These are phyloP conservation scores for Drosophila pseudoananassae DNA, from an alignment of 1,140 invertebrate species.

Conservation along the genomic window DNA sequence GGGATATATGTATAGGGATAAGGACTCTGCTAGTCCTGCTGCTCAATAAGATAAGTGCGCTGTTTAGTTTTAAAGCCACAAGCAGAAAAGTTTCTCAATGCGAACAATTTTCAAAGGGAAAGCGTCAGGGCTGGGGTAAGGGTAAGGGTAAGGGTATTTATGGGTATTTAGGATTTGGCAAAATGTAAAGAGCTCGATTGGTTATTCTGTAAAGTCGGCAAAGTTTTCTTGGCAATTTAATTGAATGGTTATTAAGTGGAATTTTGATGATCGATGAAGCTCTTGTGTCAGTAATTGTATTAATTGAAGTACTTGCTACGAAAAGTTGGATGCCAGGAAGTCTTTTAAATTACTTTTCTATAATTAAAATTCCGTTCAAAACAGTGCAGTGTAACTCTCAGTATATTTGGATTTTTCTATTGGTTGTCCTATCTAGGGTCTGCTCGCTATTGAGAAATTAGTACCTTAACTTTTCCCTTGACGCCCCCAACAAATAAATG, in stretches of 20 bases:
- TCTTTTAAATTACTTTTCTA: not conserved
- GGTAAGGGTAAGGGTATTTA: slow-evolving; percentile 40
- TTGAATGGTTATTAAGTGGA: slow-evolving; percentile 42
- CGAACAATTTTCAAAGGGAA: slow-evolving; percentile 24
- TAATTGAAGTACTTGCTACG: not conserved
- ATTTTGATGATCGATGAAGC: slow-evolving; percentile 22
- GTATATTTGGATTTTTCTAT: not conserved
- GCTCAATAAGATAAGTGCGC: slow-evolving; percentile 78
- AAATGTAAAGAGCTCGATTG: slow-evolving; percentile 42
- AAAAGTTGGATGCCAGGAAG: not conserved
- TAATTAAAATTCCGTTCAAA: not conserved
- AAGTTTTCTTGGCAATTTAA: slow-evolving; percentile 28
- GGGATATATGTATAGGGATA: slow-evolving; percentile 14
- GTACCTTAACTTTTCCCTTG: slow-evolving; percentile 75
- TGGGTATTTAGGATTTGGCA: slow-evolving; percentile 40
- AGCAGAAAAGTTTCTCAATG: slow-evolving; percentile 63
- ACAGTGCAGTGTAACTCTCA: not conserved
- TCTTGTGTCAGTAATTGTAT: not conserved
- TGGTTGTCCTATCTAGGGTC: not conserved
- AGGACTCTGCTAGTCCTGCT: slow-evolving; percentile 45
- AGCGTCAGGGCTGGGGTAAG: slow-evolving; percentile 8
- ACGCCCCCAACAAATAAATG: slow-evolving; percentile 74
- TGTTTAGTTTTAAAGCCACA: slow-evolving; percentile 79
- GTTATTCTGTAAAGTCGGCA: slow-evolving; percentile 24
- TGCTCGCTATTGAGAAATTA: slow-evolving; percentile 74